Base-by-base conservation (phyloP, 2,113 vertebrate species). In the Dromiciops gliroides region DNA sequence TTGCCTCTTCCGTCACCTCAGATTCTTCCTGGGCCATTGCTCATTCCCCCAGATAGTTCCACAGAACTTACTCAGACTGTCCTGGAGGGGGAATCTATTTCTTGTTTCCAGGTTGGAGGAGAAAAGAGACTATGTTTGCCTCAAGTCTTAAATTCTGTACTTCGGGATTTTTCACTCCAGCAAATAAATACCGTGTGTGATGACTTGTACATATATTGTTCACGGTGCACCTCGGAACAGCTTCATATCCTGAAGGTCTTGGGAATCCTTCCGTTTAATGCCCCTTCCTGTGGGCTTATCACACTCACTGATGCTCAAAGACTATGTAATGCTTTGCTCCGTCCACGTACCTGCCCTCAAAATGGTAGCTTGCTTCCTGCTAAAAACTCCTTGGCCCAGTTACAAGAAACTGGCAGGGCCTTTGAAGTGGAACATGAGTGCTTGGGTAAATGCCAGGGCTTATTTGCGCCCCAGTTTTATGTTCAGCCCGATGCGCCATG, bases 361-460 rank as follows among this genome's bases (percentile, higher is more conserved):
- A 98, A 99, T 0, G 98, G 99, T 96, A 97, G 98, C 37, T 98
- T 99, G 95, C 99, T 99, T 96, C 98, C 99, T 23, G 98, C 98
- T 91, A 99, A 99, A 97, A 99, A 98, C 97, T 98, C 98, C 48
- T 97, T 99, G 98, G 98, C 98, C 96, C 99, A 99, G 95, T 97
- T 99, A 96, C 99, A 99, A 96, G 99, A 99, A 98, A 99, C 98
- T 90, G 99, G 99, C 96, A 99, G 99, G 98, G 99, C 99, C 98
- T 99, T 99, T 98, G 99, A 99, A 98, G 99, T 99, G 93, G 99
- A 99, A 98, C 99, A 99, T 67, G 99, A 99, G 94, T 99, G 99
- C 98, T 97, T 99, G 98, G 99, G 99, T 97, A 99, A 99, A 98
- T 99, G 99, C 98, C 99, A 99, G 98, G 99, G 99, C 48, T 98